These are phyloP conservation scores for Phalacrocorax aristotelis DNA, from an alignment of 2,113 vertebrate species.

Conservation along the genomic window DNA sequence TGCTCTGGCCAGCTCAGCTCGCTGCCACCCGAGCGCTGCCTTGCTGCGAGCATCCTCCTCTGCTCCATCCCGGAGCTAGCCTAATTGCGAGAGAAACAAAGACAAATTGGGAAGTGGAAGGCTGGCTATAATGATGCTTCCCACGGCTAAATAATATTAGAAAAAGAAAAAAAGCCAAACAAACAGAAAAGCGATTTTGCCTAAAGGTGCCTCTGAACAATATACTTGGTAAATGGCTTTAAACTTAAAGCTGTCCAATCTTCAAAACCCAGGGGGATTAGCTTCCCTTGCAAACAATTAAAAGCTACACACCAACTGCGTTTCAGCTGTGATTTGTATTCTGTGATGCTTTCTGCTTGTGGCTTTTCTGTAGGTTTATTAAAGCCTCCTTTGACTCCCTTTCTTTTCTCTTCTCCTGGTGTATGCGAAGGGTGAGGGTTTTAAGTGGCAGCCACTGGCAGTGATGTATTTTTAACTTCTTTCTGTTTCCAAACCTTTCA, in stretches of 20 bases:
- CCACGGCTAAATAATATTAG: not conserved
- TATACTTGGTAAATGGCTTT: not conserved
- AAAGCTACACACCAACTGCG: not conserved
- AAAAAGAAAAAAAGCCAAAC: not conserved
- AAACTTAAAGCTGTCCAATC: not conserved
- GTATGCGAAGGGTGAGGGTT: not conserved
- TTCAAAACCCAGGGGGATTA: not conserved
- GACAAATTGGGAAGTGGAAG: not conserved
- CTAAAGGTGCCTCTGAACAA: not conserved
- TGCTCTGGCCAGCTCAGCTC: not conserved
- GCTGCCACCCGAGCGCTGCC: not conserved
- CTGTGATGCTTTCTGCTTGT: not conserved
- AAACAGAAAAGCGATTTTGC: not conserved
- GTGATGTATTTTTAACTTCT: not conserved
- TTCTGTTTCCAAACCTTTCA: not conserved
- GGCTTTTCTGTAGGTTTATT: not conserved
- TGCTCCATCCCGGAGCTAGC: not conserved
- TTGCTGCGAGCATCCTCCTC: not conserved
- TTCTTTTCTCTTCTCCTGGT: not conserved
- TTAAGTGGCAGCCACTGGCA: accelerated
- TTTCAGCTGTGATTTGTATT: not conserved
- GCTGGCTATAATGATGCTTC: not conserved
- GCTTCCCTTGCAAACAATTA: not conserved
- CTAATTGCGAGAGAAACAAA: not conserved
- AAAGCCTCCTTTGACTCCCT: not conserved